Evolutionary conservation across 2,888 invertebrate genomes (phyloP), one percentile per base, ranked within the genome.

Genomic region (Lasioglossum vierecki): DNA sequence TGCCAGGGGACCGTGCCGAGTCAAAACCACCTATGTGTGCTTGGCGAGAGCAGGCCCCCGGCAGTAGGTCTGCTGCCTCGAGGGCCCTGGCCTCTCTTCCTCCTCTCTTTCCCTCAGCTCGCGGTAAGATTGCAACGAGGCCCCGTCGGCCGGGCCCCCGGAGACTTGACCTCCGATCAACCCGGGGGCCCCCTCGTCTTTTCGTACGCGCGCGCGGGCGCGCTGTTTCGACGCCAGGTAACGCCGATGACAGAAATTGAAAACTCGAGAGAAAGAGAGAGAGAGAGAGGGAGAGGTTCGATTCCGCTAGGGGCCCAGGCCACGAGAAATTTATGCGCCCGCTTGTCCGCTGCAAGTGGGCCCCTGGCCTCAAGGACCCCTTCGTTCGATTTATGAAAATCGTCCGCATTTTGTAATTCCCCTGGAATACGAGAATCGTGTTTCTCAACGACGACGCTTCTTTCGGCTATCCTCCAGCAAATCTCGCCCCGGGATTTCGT

Each of bases 41-140:
- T 83, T 83, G 82, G 83, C 79, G 74, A 81, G 49, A 22, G 72
- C 74, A 79, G 77, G 87, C 89, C 88, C 90, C 86, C 87, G 91
- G 91, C 91, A 91, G 91, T 91, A 90, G 91, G 90, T 91, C 90
- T 83, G 82, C 88, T 86, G 90, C 91, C 88, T 89, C 85, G 87
- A 76, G 89, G 85, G 76, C 90, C 80, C 86, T 79, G 86, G 77
- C 85, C 84, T 74, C 73, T 57, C 71, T 39, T 44, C 76, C 75
- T 63, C 78, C 85, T 72, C 79, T 82, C 41, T 66, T 18, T 35
- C 79, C 30, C 83, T n/a, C n/a, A 26, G 73, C 35, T n/a, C 71
- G 70, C 41, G 70, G 70, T 30, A 35, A 76, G 75, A 79, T 84
- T 53, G 86, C 87, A 80, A 83, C 79, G 83, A 83, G 68, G 72